phyloP scores from a whole-genome alignment of 2,797 vertebrate genomes.

The Lacerta viridis region DNA sequence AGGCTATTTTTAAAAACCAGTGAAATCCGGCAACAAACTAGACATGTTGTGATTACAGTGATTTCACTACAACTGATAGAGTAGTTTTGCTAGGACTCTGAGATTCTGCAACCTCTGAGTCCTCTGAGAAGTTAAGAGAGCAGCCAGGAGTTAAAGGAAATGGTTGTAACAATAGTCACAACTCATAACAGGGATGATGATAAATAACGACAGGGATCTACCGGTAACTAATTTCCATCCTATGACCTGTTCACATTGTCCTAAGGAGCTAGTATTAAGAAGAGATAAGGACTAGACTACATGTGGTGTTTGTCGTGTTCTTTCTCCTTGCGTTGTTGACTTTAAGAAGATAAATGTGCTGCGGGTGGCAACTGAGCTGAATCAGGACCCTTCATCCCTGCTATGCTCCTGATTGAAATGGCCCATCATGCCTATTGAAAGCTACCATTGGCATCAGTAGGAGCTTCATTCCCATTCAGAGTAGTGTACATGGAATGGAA shows the following conservation, averaged over 20 bases:
- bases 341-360: neutral
- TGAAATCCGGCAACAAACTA: neutral
- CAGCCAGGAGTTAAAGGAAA: constrained; percentile 11
- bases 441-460: too few species aligned
- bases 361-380: neutral
- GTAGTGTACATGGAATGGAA: neutral
- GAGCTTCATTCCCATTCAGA: too few species aligned
- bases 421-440: too few species aligned
- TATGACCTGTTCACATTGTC: neutral
- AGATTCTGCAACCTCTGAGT: neutral
- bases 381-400: neutral
- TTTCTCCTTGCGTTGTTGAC: neutral
- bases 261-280: neutral
- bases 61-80: neutral
- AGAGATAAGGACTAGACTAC: neutral
- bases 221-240: neutral
- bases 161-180: constrained; percentile 2
- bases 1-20: neutral
- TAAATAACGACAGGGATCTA: constrained; percentile 4
- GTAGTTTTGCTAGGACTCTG: neutral
- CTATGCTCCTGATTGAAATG: too few species aligned
- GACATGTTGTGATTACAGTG: neutral
- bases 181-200: neutral
- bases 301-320: neutral
- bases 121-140: neutral